Evolutionary conservation across 2,888 invertebrate genomes (phyloP).

Genomic region (Machimus rusticus): DNA sequence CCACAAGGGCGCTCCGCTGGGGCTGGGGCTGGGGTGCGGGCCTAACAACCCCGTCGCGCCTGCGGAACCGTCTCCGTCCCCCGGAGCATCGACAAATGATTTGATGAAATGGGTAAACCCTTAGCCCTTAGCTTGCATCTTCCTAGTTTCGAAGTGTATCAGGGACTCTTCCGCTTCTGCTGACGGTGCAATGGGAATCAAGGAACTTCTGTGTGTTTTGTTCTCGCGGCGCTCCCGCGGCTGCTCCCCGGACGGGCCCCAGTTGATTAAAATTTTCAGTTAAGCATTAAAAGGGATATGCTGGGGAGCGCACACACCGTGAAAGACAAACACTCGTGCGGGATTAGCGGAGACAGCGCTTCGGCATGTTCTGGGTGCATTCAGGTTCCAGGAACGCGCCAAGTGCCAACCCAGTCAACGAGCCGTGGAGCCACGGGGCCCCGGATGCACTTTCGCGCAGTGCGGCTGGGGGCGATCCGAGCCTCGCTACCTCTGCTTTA

Average conservation of each 20-base stretch:
- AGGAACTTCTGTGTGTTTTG: conserved; percentile 24
- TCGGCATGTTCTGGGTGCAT: neutral
- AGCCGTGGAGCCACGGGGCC: neutral
- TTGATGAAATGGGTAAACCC: conserved; percentile 36
- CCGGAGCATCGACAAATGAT: conserved; percentile 22
- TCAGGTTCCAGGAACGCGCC: neutral
- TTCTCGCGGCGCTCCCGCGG: neutral
- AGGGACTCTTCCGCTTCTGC: conserved; percentile 21
- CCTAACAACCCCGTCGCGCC: neutral
- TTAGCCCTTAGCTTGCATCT: conserved; percentile 28
- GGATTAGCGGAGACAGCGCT: neutral
- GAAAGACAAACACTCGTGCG: neutral
- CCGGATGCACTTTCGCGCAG: neutral
- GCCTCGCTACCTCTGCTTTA: neutral
- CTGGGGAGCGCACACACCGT: neutral
- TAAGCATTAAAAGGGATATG: neutral
- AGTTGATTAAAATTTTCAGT: conserved; percentile 5
- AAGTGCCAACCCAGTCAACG: neutral
- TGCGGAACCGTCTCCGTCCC: neutral
- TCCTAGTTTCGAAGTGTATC: conserved; percentile 12
- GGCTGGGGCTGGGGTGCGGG: neutral
- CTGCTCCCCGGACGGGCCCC: neutral
- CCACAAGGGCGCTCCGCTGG: neutral
- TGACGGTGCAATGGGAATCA: conserved; percentile 32
- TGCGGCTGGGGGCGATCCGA: neutral